phyloP scores from a whole-genome alignment of 2,797 vertebrate species.

The Acestrorhynchus altus region DNA sequence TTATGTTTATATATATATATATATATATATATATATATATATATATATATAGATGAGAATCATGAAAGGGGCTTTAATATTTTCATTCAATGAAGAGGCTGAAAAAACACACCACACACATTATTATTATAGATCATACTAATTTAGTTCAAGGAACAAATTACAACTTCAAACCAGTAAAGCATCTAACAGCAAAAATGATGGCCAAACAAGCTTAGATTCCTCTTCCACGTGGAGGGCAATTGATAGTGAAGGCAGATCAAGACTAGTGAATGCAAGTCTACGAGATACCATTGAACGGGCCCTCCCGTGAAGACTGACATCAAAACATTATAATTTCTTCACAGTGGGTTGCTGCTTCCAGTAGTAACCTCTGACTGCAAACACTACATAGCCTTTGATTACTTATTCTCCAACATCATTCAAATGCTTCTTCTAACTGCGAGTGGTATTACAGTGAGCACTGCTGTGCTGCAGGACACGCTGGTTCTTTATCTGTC shows the following conservation, averaged over 20 bases:
- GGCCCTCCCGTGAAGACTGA: slow-evolving; percentile 12
- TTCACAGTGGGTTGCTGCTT: slow-evolving; percentile 11
- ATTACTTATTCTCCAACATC: slow-evolving; percentile 20
- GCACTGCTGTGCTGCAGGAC: not conserved
- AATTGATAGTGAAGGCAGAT: slow-evolving; percentile 18
- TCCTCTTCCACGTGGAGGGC: not conserved
- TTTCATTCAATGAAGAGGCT: too few species aligned
- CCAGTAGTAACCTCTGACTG: slow-evolving; percentile 26
- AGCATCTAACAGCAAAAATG: slow-evolving; percentile 12
- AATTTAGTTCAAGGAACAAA: too few species aligned
- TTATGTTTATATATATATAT: too few species aligned
- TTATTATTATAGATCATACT: too few species aligned
- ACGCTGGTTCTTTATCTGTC: not conserved
- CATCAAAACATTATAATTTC: slow-evolving; percentile 27
- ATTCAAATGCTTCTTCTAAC: not conserved
- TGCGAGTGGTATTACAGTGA: not conserved
- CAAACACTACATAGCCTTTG: not conserved
- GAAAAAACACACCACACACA: too few species aligned
- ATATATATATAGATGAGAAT: too few species aligned
- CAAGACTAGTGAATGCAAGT: slow-evolving; percentile 2
- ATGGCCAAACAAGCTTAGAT: not conserved
- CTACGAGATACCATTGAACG: not conserved
- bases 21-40: too few species aligned
- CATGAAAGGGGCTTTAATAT: too few species aligned
- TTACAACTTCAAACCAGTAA: not conserved